A percentile compares a stretch with the other conserved stretches of the same genome.
Conservation (phyloP, 2,797 vertebrate genomes). For the Tenualosa thibaudeaui region DNA sequence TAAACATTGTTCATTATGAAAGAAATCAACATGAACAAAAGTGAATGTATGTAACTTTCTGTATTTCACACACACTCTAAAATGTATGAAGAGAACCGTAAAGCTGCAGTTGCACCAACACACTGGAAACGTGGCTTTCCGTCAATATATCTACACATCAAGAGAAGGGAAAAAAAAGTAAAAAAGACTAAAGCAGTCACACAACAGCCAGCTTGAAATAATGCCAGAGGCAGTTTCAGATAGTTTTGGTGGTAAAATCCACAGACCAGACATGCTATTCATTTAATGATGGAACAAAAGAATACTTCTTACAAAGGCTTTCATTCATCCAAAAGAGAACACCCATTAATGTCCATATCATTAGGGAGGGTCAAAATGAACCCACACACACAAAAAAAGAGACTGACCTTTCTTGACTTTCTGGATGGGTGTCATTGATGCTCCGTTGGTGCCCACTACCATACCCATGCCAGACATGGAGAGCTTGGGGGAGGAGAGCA, state of each 20-base stretch:
- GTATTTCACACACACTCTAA: too few species aligned
- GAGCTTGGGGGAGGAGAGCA: slow-evolving; percentile 91
- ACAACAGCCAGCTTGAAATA: background rate
- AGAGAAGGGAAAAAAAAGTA: background rate
- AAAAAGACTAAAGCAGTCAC: background rate
- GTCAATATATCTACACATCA: background rate
- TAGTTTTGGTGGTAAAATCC: background rate
- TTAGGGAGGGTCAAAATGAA: background rate
- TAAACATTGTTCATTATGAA: background rate
- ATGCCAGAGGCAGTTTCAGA: background rate
- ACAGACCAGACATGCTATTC: background rate
- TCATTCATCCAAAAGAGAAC: background rate
- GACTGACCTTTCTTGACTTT: slow-evolving; percentile 93
- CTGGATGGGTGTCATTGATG: slow-evolving; percentile 75
- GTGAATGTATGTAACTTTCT: too few species aligned
- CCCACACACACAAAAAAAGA: background rate
- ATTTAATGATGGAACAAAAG: background rate
- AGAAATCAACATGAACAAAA: background rate
- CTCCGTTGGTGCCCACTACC: slow-evolving; percentile 81
- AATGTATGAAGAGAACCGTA: background rate
- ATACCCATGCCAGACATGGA: slow-evolving; percentile 76
- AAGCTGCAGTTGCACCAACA: slow-evolving; percentile 15
- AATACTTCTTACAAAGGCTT: background rate
- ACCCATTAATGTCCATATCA: too few species aligned
- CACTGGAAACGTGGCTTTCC: slow-evolving; percentile 19